Base-by-base conservation (phyloP, 2,113 vertebrate genomes). In the Gavia stellata region DNA sequence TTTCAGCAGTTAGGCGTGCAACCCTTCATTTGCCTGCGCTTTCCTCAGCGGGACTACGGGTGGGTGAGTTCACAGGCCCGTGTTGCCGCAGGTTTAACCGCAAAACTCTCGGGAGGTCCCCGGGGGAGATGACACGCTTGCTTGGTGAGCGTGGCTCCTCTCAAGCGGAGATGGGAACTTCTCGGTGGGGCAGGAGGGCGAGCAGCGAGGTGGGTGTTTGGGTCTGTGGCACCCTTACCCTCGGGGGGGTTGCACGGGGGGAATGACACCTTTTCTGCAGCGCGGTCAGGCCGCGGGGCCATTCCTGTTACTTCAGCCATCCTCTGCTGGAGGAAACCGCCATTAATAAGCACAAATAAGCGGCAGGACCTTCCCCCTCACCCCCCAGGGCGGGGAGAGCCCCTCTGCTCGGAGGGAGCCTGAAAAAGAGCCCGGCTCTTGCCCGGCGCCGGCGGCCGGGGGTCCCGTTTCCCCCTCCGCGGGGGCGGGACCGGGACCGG, bases 401-500 rank as follows among this genome's bases (percentile, higher is more conserved):
- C 34, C 47, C 33, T 23, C 24, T 17, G 53, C 12, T 8, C 14
- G 12, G 18, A 5, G 23, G 10, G 16, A 28, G 50, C 52, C 44
- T 5, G 28, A 25, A 9, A 28, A 9, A 10, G 2, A 16, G 16
- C 33, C 10, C 5, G 11, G 2, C 6, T 14, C 9, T 2, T 3
- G 3, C 26, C 10, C 2, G 4, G 49, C 3, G 25, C 10, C 7
- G n/a, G 2, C 7, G 8, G 6, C 24, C 11, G 1, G 7, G 3
- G 7, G 1, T 3, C 15, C 33, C 1, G 4, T 7, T 6, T 14
- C 3, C 14, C 23, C 14, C 7, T 14, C 3, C 14, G 26, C 14
- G 29, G 38, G 38, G 28, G 24, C 8, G 20, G 58, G 56, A 26
- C 1, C 2, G 24, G n/a, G 34, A 53, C 1, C 2, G 24, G n/a